Base-by-base conservation (phyloP, 2,113 vertebrate species). In the Mirza zaza region DNA sequence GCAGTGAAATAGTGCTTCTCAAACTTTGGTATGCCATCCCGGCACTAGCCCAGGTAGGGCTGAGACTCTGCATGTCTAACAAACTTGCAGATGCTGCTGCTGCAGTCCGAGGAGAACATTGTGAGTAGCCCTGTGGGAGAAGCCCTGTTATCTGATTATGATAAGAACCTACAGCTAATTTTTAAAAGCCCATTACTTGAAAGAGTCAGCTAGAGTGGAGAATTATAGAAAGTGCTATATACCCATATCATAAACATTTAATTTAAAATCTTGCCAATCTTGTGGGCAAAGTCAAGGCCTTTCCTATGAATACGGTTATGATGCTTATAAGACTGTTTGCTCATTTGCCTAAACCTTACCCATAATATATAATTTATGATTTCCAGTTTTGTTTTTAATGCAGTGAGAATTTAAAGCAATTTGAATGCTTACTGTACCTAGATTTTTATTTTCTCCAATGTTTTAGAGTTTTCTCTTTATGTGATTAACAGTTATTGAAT, bases 391-490 rank as follows among this genome's bases (percentile, higher is more conserved):
- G 6, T 76, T 87, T 59, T 65, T 52, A 89, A 71, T 68, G 23
- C 6, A 48, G 20, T 91, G 55, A 85, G 29, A 91, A 70, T 67
- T 63, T 68, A 82, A 85, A 86, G 34, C 15, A 45, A 68, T 68
- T 14, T 42, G 68, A 91, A 52, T 88, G 8, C 45, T 84, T 70
- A 75, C 50, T 81, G 29, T 71, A 67, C 39, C 52, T 85, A 86
- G 27, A 88, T 93, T 84, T 94, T 90, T 55, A 86, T 91, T 88
- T 84, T 57, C 61, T 76, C 71, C 32, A 42, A 18, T 45, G 76
- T 90, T 57, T 93, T 94, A 65, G 39, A 48, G 10, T 76, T 96
- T 95, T 83, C 29, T 34, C 25, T 81, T 25, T 93, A 25, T 34
- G 21, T 73, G 95, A 86, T 87, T 79, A 65, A 68, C 34, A 84